Percentiles rank a stretch among this genome's conserved stretches.
Conservation (phyloP, 2,888 invertebrate genomes). For the Antitype chi region DNA sequence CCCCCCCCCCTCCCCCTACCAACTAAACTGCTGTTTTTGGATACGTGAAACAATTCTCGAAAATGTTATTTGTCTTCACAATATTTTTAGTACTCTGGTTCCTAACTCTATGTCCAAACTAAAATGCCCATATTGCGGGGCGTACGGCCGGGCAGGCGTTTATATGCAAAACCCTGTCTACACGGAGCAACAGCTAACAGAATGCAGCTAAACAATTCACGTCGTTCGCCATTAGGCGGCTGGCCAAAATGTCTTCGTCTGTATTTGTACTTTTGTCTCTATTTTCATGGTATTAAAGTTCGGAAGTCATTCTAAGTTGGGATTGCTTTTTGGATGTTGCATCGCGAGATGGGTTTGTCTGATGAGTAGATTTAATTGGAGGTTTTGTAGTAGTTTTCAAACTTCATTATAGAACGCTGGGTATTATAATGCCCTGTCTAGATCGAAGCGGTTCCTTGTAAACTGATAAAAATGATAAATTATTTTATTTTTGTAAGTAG, state of each 20-base stretch:
- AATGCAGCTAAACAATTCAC: conserved; percentile 72
- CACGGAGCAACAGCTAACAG: conserved; percentile 53
- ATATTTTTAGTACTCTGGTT: conserved; percentile 1
- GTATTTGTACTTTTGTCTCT: conserved; percentile 61
- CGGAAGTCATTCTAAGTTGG: conserved; percentile 52
- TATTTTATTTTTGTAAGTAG: too few species aligned
- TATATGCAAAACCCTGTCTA: conserved; percentile 66
- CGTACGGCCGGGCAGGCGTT: conserved; percentile 51
- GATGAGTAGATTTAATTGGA: conserved; percentile 37
- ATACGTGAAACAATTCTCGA: too few species aligned
- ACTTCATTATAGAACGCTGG: conserved; percentile 6
- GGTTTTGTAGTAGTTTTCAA: conserved; percentile 15
- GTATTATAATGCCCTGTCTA: background rate
- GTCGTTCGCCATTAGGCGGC: conserved; percentile 75
- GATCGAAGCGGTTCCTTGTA: background rate
- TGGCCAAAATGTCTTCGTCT: conserved; percentile 79
- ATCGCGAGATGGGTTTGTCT: conserved; percentile 25
- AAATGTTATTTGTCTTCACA: background rate
- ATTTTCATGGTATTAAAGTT: conserved; percentile 60
- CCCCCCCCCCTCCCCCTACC: too few species aligned
- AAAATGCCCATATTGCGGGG: conserved; percentile 55
- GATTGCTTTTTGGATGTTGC: conserved; percentile 46
- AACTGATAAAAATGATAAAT: background rate
- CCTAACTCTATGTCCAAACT: conserved; percentile 26
- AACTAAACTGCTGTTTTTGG: too few species aligned